Evolutionary conservation across 1,140 invertebrate genomes (phyloP).

Genomic region (Zaprionus gabonicus): DNA sequence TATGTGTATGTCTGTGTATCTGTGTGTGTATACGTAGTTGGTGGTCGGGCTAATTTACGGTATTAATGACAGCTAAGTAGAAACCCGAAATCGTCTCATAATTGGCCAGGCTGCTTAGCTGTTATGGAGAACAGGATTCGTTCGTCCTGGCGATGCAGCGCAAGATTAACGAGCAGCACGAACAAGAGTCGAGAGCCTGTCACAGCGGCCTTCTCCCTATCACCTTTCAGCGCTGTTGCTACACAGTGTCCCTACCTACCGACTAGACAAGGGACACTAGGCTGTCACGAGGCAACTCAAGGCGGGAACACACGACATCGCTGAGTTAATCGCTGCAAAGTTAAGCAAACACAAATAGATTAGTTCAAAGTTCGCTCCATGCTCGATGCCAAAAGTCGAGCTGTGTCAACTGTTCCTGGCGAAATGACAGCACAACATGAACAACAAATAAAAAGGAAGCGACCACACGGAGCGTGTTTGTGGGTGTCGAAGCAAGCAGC

Average conservation of each 20-base stretch:
- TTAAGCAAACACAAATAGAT: constrained; percentile 80
- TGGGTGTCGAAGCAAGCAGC: constrained; percentile 24
- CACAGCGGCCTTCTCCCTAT: neutral
- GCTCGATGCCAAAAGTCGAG: constrained; percentile 72
- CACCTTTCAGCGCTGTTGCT: constrained; percentile 2
- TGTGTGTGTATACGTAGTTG: constrained; percentile 22
- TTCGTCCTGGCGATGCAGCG: constrained; percentile 3
- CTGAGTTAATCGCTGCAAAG: constrained; percentile 66
- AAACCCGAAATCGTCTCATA: constrained; percentile 58
- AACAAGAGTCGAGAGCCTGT: neutral
- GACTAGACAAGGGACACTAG: constrained; percentile 4
- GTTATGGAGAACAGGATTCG: neutral
- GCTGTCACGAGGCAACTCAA: constrained; percentile 21
- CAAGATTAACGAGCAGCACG: constrained; percentile 1
- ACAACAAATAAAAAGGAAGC: constrained; percentile 3
- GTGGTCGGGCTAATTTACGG: constrained; percentile 65
- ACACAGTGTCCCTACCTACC: neutral
- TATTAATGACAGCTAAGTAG: constrained; percentile 61
- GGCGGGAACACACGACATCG: constrained; percentile 30
- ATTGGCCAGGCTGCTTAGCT: constrained; percentile 56
- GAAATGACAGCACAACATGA: constrained; percentile 37
- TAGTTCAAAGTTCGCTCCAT: constrained; percentile 73
- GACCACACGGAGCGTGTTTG: constrained; percentile 2
- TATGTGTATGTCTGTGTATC: constrained; percentile 1
- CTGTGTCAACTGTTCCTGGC: constrained; percentile 62